Base-by-base conservation (phyloP, 2,113 vertebrate species). In the Takifugu flavidus region DNA sequence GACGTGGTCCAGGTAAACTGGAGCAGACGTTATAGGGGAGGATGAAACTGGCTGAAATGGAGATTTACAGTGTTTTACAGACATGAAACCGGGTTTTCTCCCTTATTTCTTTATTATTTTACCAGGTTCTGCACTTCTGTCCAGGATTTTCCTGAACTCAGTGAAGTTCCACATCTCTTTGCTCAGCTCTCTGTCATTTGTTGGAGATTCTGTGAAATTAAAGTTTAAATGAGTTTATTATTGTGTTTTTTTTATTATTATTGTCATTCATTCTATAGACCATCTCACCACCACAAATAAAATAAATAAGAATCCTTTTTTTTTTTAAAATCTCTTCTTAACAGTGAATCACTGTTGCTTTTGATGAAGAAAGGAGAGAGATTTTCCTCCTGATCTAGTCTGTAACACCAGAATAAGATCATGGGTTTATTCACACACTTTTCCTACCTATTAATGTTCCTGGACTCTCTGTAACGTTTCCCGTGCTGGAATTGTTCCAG, bases 111-210 rank as follows among this genome's bases (percentile, higher is more conserved):
- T 12, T 13, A 43, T 45, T 7, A 14, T 15, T 59, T 57, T 44
- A 82, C 79, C 65, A 60, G 31, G 50, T 34, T 66, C 20, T 2
- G 10, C n/a, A 29, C 31, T 54, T 56, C 27, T 52, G 4, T 65
- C 4, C 8, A 0, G 1, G 50, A 12, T 2, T 56, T 49, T 53
- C n/a, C 25, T 12, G 4, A 27, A 44, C 27, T 49, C 54, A 6
- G 27, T 62, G 34, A 68, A 11, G 53, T 58, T 56, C 10, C 51
- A 11, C n/a, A 25, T 10, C 4, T 53, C n/a, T 50, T 29, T 51
- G 13, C 4, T 13, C 29, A 6, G 29, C 29, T 31, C 29, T 31
- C 5, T 5, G 6, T 56, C 14, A 11, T 53, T 7, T 6, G 27
- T n/a, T 72, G 53, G 25, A 44, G 1, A 45, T 51, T 43, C 0